Base-by-base conservation (phyloP, 2,888 invertebrate species). In the Drosophila ustulata region DNA sequence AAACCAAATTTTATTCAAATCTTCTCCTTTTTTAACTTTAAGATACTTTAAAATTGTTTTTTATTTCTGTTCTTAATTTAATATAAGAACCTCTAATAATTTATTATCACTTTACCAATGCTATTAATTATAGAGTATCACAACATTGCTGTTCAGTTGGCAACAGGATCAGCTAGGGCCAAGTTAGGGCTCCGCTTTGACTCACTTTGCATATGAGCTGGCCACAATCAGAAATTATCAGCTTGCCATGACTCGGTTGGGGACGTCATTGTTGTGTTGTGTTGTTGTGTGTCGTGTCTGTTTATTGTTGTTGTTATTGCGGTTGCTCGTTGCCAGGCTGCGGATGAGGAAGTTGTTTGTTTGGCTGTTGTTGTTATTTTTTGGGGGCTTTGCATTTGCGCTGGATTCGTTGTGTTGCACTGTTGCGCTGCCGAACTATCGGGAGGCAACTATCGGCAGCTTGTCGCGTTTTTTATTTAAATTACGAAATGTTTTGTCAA, bases 401-500 rank as follows among this genome's bases (percentile, higher is more conserved):
- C 52, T 69, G 75, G 73, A 62, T 69, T 68, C 52, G 61, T 45
- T 61, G 43, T 43, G 52, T 75, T 66, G 71, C 67, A 75, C 67
- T 28, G 18, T 18, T 18, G 18, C 18, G 74, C 73, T 57, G 65
- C 66, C 63, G 66, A 72, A 72, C 84, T 79, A 83, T 84, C 76
- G 88, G 76, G 66, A 72, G 80, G 39, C 39, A 67, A 72, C 84
- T 79, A 84, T 84, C 76, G 88, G 76, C 67, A 76, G 80, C 72
- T 80, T 73, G 78, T 75, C 68, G 71, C 57, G 55, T 51, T 58
- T 63, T 67, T 85, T 84, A 88, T 87, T 88, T 80, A 84, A 86
- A 88, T 86, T 88, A 87, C 82, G 75, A 86, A 86, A 85, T 85
- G 89, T 77, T 85, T 86, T 86, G 86, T 88, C 89, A 87, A 88